phyloP scores from a whole-genome alignment of 2,888 invertebrate genomes.

The Capitulum mitella region DNA sequence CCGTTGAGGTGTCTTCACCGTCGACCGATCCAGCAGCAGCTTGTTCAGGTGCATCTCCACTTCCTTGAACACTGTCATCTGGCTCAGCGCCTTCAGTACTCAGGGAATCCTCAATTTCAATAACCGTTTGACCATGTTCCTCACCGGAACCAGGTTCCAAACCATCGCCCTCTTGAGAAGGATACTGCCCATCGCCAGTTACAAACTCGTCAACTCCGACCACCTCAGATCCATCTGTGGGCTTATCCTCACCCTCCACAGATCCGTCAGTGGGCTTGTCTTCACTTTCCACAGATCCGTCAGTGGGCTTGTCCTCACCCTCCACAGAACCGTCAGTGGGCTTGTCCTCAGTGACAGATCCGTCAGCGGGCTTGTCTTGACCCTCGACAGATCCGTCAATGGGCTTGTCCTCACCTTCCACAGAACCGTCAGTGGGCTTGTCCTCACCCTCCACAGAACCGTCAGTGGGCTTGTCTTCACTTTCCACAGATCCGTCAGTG shows the following conservation, averaged over 20 bases:
- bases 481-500: no score
- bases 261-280: not conserved
- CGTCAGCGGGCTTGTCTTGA: slow-evolving; percentile 11
- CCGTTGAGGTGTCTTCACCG: no score
- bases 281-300: not conserved
- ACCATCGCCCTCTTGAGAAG: not conserved
- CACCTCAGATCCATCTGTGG: not conserved
- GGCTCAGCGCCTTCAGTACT: slow-evolving; percentile 25
- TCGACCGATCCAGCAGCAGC: no score
- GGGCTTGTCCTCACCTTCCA: no score
- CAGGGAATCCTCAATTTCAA: not conserved
- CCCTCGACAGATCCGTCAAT: not conserved
- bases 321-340: not conserved
- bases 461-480: no score
- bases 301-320: not conserved
- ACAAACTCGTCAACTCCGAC: not conserved
- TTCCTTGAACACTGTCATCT: slow-evolving; percentile 31
- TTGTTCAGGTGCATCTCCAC: no score
- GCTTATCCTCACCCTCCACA: slow-evolving; percentile 10
- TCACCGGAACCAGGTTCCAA: not conserved
- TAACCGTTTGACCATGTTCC: not conserved
- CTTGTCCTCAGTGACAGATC: not conserved
- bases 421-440: not conserved
- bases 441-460: slow-evolving; percentile 18
- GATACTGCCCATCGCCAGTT: not conserved